phyloP scores from a whole-genome alignment of 1,140 invertebrate genomes.

The Brachionus rotundiformis region DNA sequence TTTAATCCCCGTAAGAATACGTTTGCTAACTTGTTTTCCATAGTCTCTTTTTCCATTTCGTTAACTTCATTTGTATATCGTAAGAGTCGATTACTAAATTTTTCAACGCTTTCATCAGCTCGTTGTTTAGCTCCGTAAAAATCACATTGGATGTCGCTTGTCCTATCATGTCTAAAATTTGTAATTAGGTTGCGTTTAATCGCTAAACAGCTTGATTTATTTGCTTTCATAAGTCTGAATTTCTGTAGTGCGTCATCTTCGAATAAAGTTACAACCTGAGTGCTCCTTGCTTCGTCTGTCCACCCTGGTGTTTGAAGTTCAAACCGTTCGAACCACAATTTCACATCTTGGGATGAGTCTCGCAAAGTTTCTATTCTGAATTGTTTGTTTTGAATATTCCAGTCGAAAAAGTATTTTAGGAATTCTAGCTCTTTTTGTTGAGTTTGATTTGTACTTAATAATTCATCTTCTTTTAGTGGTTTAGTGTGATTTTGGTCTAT shows the following conservation, averaged over 20 bases:
- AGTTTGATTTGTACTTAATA: neutral
- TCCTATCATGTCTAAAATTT: neutral
- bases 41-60: conserved; percentile 16
- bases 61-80: neutral
- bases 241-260: neutral
- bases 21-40: neutral
- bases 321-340: neutral
- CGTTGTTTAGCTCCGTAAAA: conserved; percentile 33
- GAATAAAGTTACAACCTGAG: neutral
- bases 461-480: neutral
- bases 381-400: conserved; percentile 13
- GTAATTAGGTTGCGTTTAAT: neutral
- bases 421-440: neutral
- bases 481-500: neutral
- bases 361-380: neutral
- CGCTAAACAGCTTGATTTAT: neutral
- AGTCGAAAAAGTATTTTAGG: neutral
- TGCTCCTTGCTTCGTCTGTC: conserved; percentile 7
- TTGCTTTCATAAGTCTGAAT: neutral
- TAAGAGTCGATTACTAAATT: conserved; percentile 13
- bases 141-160: neutral
- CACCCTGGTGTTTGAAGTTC: neutral
- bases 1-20: neutral
- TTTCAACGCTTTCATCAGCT: conserved; percentile 20
- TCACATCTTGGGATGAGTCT: neutral